These are phyloP conservation scores for Ophion obscuratus DNA, from an alignment of 2,888 invertebrate genomes.

Conservation along the genomic window DNA sequence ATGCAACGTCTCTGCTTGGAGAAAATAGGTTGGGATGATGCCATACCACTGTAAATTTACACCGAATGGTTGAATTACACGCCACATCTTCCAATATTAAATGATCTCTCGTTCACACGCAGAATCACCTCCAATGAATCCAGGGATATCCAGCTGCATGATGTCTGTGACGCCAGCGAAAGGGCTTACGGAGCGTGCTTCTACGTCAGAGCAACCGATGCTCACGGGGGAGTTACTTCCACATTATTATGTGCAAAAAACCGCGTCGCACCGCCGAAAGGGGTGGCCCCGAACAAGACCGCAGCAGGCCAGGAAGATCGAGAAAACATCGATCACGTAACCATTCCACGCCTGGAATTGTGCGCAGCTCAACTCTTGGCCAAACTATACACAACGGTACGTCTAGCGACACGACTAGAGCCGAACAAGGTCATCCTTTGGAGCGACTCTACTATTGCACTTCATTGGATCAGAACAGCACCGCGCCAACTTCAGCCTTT, in stretches of 20 bases:
- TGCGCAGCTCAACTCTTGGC: too few relatives aligned
- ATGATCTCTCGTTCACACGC: conserved; percentile 16
- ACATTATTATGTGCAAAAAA: conserved; percentile 30
- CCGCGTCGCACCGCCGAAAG: conserved; percentile 36
- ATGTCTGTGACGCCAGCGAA: too few relatives aligned
- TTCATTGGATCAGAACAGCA: conserved; percentile 24
- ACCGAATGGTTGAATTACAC: too few relatives aligned
- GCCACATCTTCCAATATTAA: not conserved
- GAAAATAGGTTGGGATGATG: too few relatives aligned
- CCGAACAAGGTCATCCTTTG: conserved; percentile 27
- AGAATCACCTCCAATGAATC: not conserved
- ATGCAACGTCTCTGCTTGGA: too few relatives aligned
- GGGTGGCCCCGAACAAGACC: not conserved
- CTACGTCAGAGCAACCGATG: too few relatives aligned
- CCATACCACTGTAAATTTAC: too few relatives aligned
- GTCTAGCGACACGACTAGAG: not conserved
- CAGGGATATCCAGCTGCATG: conserved; percentile 46
- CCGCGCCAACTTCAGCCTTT: conserved; percentile 34
- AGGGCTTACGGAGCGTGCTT: too few relatives aligned
- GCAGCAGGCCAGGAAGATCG: conserved; percentile 15
- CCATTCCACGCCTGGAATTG: too few relatives aligned
- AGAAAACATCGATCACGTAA: conserved; percentile 20
- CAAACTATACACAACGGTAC: conserved; percentile 3
- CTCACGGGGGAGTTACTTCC: too few relatives aligned
- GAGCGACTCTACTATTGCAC: conserved; percentile 44